Conservation (phyloP, 2,113 vertebrate genomes). For the Pristiophorus japonicus region DNA sequence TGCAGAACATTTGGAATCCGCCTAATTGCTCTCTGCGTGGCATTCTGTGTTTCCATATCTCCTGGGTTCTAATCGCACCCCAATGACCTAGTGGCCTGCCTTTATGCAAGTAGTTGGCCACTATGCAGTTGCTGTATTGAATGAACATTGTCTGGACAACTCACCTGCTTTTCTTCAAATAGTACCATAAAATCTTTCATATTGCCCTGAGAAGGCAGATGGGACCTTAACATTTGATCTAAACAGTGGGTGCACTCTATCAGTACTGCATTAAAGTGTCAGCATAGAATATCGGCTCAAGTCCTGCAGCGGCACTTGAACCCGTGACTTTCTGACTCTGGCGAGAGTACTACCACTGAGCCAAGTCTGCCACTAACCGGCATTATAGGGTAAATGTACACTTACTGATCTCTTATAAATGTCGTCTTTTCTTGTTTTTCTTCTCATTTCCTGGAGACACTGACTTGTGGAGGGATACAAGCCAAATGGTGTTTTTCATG, state of each 20-base stretch:
- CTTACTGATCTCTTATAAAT: neutral
- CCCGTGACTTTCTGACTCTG: neutral
- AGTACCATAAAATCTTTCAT: neutral
- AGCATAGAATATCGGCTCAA: neutral
- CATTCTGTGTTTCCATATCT: neutral
- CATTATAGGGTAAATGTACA: neutral
- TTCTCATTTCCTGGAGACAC: neutral
- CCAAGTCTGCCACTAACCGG: neutral
- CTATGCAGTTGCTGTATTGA: neutral
- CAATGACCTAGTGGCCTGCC: neutral
- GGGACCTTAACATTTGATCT: neutral
- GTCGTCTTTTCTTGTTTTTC: neutral
- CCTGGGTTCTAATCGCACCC: too few species aligned
- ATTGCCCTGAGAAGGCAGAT: neutral
- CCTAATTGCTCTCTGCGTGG: neutral
- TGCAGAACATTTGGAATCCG: neutral
- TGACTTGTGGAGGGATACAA: neutral
- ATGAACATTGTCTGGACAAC: neutral
- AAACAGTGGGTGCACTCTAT: neutral
- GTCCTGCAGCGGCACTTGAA: neutral
- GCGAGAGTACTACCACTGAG: neutral
- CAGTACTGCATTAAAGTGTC: neutral
- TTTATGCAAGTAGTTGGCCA: neutral
- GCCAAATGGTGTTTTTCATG: neutral
- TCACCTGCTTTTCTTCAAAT: neutral